phyloP scores from a whole-genome alignment of 1,140 invertebrate species.

The Caligus rogercresseyi region DNA sequence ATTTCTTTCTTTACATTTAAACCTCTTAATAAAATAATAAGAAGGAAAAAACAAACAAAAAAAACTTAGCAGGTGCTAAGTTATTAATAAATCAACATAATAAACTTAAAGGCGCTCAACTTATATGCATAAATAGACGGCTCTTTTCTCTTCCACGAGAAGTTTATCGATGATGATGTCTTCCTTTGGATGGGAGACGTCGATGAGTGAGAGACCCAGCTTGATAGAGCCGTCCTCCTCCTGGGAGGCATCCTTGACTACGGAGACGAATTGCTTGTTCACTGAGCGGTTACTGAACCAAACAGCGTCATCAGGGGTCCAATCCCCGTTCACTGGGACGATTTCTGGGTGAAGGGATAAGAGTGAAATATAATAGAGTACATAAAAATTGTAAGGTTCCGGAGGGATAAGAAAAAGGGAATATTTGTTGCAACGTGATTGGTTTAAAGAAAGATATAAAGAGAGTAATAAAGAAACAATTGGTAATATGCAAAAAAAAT shows the following conservation, averaged over 20 bases:
- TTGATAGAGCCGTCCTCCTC: slow-evolving; percentile 35
- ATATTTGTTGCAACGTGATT: too few relatives aligned
- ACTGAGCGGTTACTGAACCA: slow-evolving; percentile 39
- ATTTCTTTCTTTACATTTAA: background rate
- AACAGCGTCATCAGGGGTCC: slow-evolving; percentile 37
- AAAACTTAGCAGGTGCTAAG: too few relatives aligned
- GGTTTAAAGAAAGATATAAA: too few relatives aligned
- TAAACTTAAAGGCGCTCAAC: too few relatives aligned
- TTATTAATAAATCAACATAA: too few relatives aligned
- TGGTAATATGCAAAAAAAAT: too few relatives aligned
- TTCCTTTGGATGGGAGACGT: slow-evolving; percentile 32
- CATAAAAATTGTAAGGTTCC: too few relatives aligned
- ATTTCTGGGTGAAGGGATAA: slow-evolving; percentile 31
- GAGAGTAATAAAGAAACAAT: too few relatives aligned
- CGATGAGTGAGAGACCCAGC: slow-evolving; percentile 29
- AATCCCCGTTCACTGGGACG: slow-evolving; percentile 37
- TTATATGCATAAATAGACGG: slow-evolving; percentile 21
- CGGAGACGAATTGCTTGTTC: slow-evolving; percentile 36
- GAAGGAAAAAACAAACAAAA: background rate
- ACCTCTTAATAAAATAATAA: background rate
- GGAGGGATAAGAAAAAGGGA: too few relatives aligned
- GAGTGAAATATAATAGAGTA: too few relatives aligned
- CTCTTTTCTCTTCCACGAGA: slow-evolving; percentile 34
- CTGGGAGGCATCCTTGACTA: slow-evolving; percentile 30
- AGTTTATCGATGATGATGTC: slow-evolving; percentile 36